phyloP scores from a whole-genome alignment of 2,888 invertebrate genomes.

The Oasisia sp. region DNA sequence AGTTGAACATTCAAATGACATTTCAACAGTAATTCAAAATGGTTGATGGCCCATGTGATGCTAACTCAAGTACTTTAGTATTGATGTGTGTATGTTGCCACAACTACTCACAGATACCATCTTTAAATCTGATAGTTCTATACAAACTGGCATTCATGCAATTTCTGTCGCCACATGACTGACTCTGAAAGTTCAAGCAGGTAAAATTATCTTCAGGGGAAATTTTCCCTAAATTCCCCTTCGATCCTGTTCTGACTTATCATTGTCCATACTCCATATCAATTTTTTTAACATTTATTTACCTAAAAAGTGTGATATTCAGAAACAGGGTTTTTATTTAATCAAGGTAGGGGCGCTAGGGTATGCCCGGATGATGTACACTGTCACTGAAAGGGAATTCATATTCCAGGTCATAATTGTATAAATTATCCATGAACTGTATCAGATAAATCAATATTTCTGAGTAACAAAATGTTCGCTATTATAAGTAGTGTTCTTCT shows the following conservation, averaged over 20 bases:
- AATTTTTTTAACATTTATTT: too few species aligned
- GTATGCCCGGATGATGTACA: not conserved
- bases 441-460: not conserved
- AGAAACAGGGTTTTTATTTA: too few species aligned
- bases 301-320: too few species aligned
- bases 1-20: not conserved
- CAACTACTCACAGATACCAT: not conserved
- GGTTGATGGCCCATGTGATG: not conserved
- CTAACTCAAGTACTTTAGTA: not conserved
- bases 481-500: not conserved
- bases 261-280: not conserved
- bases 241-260: not conserved
- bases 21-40: not conserved
- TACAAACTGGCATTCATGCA: not conserved
- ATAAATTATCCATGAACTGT: not conserved
- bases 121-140: not conserved
- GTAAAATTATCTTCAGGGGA: not conserved
- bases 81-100: not conserved
- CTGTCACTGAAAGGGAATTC: not conserved
- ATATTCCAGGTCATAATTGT: not conserved
- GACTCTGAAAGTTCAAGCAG: not conserved
- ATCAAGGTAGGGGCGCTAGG: not conserved
- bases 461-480: not conserved
- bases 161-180: not conserved
- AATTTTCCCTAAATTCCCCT: not conserved